phyloP scores from a whole-genome alignment of 2,888 invertebrate genomes.

The Mythimna lalbum region DNA sequence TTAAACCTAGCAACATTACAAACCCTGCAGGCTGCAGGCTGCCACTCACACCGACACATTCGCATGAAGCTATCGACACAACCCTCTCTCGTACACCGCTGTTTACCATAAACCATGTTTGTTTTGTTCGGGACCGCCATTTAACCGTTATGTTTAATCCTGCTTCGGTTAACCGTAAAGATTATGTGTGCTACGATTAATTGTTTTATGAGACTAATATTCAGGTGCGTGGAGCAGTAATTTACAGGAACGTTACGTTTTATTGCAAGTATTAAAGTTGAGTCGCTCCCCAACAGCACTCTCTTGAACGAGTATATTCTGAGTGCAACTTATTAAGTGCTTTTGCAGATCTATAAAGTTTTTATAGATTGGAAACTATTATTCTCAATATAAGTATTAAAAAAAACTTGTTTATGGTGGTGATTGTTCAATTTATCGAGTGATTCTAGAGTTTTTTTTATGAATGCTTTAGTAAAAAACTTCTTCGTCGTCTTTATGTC shows the following conservation, averaged over 20 bases:
- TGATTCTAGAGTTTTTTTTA: conserved; percentile 4
- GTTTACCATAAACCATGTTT: conserved; percentile 51
- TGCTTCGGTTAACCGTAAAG: conserved; percentile 26
- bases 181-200: conserved; percentile 31
- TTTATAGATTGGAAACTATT: conserved; percentile 14
- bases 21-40: conserved; percentile 66
- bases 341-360: conserved; percentile 16
- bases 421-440: neutral
- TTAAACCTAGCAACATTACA: neutral
- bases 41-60: conserved; percentile 43
- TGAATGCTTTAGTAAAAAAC: neutral
- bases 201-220: conserved; percentile 41
- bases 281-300: conserved; percentile 10
- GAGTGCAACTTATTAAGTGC: conserved; percentile 6
- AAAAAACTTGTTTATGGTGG: neutral
- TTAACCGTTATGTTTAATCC: conserved; percentile 21
- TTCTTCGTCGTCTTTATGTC: neutral
- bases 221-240: conserved; percentile 26
- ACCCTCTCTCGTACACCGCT: conserved; percentile 32
- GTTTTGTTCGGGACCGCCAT: conserved; percentile 31
- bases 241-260: conserved; percentile 41
- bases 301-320: conserved; percentile 1
- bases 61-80: conserved; percentile 59
- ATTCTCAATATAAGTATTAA: conserved; percentile 1
- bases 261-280: conserved; percentile 25